Base-by-base conservation (phyloP, 2,113 vertebrate genomes). In the Myotis lucifugus region DNA sequence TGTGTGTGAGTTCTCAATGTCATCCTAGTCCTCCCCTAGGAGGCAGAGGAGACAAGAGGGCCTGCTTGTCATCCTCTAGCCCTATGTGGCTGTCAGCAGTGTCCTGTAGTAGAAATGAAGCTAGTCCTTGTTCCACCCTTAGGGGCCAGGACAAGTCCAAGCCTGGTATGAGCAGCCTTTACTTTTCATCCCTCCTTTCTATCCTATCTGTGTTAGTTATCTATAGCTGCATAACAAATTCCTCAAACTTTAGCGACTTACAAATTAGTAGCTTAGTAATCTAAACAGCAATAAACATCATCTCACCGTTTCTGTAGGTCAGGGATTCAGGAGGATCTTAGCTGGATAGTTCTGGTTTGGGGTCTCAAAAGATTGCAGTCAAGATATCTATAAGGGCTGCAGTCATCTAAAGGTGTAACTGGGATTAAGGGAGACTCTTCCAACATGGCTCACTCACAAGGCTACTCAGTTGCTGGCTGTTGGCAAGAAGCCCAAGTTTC, bases 201-300 rank as follows among this genome's bases (percentile, higher is more conserved):
- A 8, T 67, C 46, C 54, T 59, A 29, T 90, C 32, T 84, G 32
- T 61, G 50, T 82, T 92, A 70, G 14, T 59, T 96, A 82, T 40
- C 83, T 84, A 59, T 56, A 76, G 15, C 74, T 72, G 6, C 48
- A 76, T 70, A 85, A 77, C 37, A 85, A 90, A 78, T 76, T 87
- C 56, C 79, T 89, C 70, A 91, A 48, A 81, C 50, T 66, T 86
- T 91, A 64, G n/a, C n/a, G 82, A 42, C 64, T 93, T 77, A 59
- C 90, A 94, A 88, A 37, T 27, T 84, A 92, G 21, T 88, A 77
- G 77, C 23, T 92, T 74, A 93, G 48, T 73, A 79, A 92, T 5
- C 88, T 92, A 76, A 73, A 69, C 2, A 79, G 32, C 69, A 91
- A 32, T 90, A 76, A 88, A 83, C 11, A 79, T 79, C 32, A 88